Base-by-base conservation (phyloP, 1,140 invertebrate species). In the Lepidurus arcticus region DNA sequence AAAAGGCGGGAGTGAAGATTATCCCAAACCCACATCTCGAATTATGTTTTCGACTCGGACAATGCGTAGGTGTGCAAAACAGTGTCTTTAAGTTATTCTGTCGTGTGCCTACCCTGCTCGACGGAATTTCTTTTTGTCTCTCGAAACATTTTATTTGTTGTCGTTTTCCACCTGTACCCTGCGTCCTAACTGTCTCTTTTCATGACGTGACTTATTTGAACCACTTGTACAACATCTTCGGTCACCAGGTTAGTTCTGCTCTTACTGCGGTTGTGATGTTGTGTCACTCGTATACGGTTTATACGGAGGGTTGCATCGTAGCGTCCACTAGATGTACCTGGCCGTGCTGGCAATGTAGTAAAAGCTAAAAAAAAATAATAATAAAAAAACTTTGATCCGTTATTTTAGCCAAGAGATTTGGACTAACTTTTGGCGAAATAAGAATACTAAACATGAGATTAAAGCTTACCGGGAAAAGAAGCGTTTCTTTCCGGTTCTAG, bases 251-350 rank as follows among this genome's bases (percentile, higher is more conserved):
- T 65, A 13, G 16, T 65, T 65, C 13, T 65, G 53, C 21, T 65
- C 53, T 65, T 65, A 65, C 53, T 65, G 53, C 53, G 21, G 8
- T 13, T 65, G 53, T 65, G 53, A 65, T 65, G 47, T 5, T 65
- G 16, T 65, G 53, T 65, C 53, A 65, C 21, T 65, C 53, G 53
- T 65, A 65, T 65, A 65, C 53, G 53, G 53, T 65, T 65, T 65
- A 65, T 65, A 65, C 53, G 8, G 53, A 65, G 53, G 53, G 53
- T 65, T 65, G 7, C 53, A 65, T 65, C 53, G 8, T 65, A 65
- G 53, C 53, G 53, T 65, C 53, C 53, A 65, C 53, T 65, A n/a
- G 53, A 65, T 65, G 53, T 65, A 65, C 53, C 53, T 65, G 53
- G n/a, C 53, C 53, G 53, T 21, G n/a, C 8, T 65, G 53, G 53